phyloP scores from a whole-genome alignment of 2,113 vertebrate species.

The Cephalopholis sonnerati region DNA sequence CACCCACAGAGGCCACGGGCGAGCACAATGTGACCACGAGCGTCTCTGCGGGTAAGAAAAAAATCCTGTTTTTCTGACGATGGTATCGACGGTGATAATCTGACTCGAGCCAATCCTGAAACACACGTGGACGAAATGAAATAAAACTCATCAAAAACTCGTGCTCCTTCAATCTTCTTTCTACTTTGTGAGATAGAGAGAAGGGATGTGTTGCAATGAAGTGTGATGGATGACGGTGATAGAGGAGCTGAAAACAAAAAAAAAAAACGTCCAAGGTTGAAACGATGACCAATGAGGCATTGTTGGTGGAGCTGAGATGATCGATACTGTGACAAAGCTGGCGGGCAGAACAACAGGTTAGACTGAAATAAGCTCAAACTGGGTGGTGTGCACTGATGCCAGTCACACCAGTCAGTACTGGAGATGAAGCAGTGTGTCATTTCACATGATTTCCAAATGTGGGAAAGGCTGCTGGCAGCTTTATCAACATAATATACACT shows the following conservation, averaged over 20 bases:
- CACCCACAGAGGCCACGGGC: constrained; percentile 4
- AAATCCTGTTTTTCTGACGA: constrained; percentile 1
- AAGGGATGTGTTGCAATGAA: not conserved
- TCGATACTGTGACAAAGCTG: constrained; percentile 73
- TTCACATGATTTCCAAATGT: not conserved
- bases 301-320: constrained; percentile 57
- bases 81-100: not conserved
- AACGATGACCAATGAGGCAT: constrained; percentile 74
- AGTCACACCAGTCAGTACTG: not conserved
- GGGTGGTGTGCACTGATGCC: constrained; percentile 1
- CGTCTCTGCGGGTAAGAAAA: not conserved
- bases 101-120: not conserved
- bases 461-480: not conserved
- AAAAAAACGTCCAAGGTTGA: constrained; percentile 71
- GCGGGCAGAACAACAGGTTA: constrained; percentile 50
- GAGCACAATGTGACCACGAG: not conserved
- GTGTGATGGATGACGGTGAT: constrained; percentile 70
- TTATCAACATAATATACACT: not conserved
- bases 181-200: not conserved
- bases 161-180: not conserved
- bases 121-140: constrained; percentile 9
- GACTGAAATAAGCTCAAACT: constrained; percentile 31
- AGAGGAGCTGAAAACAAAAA: constrained; percentile 27
- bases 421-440: not conserved
- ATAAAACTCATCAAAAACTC: constrained; percentile 8